phyloP scores from a whole-genome alignment of 2,797 vertebrate genomes.

The Chaunax sp. region DNA sequence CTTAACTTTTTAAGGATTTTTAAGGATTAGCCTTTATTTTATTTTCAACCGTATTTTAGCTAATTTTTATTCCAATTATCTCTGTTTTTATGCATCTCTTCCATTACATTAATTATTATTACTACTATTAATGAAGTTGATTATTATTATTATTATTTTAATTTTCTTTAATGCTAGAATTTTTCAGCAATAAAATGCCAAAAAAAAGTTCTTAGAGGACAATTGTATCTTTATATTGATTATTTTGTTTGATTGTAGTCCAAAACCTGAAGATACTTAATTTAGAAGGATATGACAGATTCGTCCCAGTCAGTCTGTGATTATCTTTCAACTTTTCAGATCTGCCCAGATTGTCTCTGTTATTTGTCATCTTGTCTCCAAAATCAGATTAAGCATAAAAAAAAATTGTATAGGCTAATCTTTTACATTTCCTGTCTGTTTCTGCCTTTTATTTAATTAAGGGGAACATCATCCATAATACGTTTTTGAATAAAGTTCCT shows the following conservation, averaged over 20 bases:
- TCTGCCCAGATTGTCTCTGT: constrained; percentile 4
- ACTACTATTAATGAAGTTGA: too few relatives aligned
- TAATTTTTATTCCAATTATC: too few relatives aligned
- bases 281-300: background rate
- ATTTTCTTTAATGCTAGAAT: too few relatives aligned
- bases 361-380: constrained; percentile 2
- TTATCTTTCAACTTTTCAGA: background rate
- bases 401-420: background rate
- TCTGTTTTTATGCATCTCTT: too few relatives aligned
- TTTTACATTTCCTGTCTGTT: background rate
- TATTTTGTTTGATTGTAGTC: background rate
- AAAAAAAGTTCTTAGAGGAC: background rate
- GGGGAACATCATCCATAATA: background rate
- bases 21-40: too few relatives aligned
- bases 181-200: too few relatives aligned
- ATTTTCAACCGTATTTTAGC: too few relatives aligned
- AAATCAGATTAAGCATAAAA: background rate
- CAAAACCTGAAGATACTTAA: background rate
- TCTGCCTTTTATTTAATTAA: constrained; percentile 1
- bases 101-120: too few relatives aligned
- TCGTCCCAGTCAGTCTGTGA: background rate
- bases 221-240: background rate
- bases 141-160: too few relatives aligned
- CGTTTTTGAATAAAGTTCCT: background rate
- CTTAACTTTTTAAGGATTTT: too few relatives aligned